Base-by-base conservation (phyloP, 2,888 invertebrate genomes). In the Tetropium fuscum region DNA sequence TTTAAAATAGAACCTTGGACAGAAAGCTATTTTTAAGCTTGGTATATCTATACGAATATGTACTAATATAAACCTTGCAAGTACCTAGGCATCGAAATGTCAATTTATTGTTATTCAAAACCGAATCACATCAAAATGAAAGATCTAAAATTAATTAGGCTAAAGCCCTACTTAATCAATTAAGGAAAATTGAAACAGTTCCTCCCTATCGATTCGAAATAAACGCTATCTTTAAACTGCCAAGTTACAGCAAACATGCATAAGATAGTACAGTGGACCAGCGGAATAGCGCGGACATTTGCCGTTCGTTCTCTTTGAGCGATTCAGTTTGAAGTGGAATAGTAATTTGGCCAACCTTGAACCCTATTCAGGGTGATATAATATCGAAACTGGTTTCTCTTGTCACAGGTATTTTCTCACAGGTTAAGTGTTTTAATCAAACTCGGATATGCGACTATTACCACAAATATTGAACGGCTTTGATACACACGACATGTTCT, bases 321-420 rank as follows among this genome's bases (percentile, higher is more conserved):
- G n/a, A n/a, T n/a, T n/a, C n/a, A n/a, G n/a, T n/a, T n/a, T n/a
- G n/a, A n/a, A n/a, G 40, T 7, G 32, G 10, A 59, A 15, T 47
- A 63, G 41, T 27, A 6, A 19, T 51, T 44, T 55, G 64, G 54
- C 5, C 55, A 18, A 54, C 27, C 19, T 13, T 34, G 51, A 58
- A 60, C 60, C 64, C 64, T 48, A 64, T 64, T 60, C 51, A 44
- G 22, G 32, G 47, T 55, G 58, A 60, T 56, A 56, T 59, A 63
- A 59, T 57, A 68, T 66, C 58, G 54, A 58, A 63, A 68, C 68
- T 60, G 58, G 57, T 63, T 68, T 64, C 56, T 13, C 55, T 44
- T 64, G 64, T 64, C 59, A 48, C 62, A 66, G 62, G 60, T 61
- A 63, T 64, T 58, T 55, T 59, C 51, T 55, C 18, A 5, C 22